Conservation (phyloP, 2,113 vertebrate species). For the Eolophus roseicapilla region DNA sequence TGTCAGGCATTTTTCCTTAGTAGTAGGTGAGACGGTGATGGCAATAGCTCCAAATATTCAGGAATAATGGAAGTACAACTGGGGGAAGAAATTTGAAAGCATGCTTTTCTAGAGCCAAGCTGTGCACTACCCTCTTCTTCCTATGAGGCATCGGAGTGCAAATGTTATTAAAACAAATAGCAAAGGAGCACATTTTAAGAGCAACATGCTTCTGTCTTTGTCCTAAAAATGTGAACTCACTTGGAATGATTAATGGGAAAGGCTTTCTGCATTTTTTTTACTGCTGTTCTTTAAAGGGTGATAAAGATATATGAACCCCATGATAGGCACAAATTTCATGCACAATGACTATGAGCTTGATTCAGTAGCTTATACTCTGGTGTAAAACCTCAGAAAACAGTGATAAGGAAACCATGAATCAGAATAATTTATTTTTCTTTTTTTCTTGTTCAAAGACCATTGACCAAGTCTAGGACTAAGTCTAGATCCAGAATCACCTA, state of each 20-base stretch:
- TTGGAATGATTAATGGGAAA: slow-evolving; percentile 55
- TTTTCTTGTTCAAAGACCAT: background rate
- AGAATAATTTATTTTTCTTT: background rate
- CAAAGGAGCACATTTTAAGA: slow-evolving; percentile 30
- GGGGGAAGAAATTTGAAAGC: background rate
- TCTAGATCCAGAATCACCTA: background rate
- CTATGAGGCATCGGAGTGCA: background rate
- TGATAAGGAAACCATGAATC: slow-evolving; percentile 38
- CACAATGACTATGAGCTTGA: background rate
- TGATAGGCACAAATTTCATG: slow-evolving; percentile 51
- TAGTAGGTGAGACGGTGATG: background rate
- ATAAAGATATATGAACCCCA: slow-evolving; percentile 66
- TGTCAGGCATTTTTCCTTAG: background rate
- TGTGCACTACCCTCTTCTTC: background rate
- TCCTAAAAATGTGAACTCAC: slow-evolving; percentile 25
- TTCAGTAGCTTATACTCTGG: slow-evolving; percentile 34
- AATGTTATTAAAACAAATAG: slow-evolving; percentile 42
- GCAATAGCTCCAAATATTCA: background rate
- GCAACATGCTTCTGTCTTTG: background rate
- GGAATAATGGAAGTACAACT: background rate
- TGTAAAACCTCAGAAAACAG: slow-evolving; percentile 36
- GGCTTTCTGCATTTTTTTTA: background rate
- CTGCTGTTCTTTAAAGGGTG: slow-evolving; percentile 55
- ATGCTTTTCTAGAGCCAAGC: background rate
- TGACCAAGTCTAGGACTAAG: background rate